phyloP scores from a whole-genome alignment of 2,888 invertebrate genomes.

The Neoaliturus tenellus region DNA sequence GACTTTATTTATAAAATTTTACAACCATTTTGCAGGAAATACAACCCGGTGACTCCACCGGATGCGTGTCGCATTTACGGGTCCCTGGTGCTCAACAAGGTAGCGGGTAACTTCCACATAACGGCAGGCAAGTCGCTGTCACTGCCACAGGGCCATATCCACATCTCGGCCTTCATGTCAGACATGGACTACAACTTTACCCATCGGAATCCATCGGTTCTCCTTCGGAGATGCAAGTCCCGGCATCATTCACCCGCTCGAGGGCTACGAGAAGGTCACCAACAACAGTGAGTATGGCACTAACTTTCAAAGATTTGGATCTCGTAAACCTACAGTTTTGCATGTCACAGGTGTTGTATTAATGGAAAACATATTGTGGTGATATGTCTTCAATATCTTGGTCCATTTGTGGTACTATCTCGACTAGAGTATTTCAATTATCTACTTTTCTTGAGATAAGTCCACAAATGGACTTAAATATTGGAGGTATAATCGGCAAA shows the following conservation, averaged over 20 bases:
- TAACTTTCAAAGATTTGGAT: no score
- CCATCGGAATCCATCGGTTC: conserved; percentile 94
- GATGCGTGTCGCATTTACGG: conserved; percentile 96
- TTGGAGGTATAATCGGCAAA: no score
- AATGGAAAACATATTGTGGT: no score
- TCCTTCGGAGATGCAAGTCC: conserved; percentile 95
- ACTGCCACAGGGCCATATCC: conserved; percentile 87
- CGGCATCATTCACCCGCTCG: conserved; percentile 95
- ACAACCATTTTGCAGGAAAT: conserved; percentile 71
- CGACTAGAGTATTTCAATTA: no score
- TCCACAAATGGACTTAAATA: no score
- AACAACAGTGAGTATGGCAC: conserved; percentile 75
- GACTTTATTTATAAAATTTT: no score
- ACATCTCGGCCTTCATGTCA: conserved; percentile 86
- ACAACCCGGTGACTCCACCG: conserved; percentile 77
- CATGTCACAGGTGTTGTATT: no score
- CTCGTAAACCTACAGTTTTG: no score
- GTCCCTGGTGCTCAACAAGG: conserved; percentile 91
- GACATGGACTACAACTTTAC: conserved; percentile 94
- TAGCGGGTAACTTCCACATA: conserved; percentile 96
- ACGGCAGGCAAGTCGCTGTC: conserved; percentile 92
- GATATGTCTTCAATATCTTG: no score
- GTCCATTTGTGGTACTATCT: no score
- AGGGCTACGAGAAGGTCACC: conserved; percentile 94
- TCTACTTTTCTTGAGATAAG: no score